These are phyloP conservation scores for Adelphocoris suturalis DNA, from an alignment of 2,888 invertebrate species.

Conservation along the genomic window DNA sequence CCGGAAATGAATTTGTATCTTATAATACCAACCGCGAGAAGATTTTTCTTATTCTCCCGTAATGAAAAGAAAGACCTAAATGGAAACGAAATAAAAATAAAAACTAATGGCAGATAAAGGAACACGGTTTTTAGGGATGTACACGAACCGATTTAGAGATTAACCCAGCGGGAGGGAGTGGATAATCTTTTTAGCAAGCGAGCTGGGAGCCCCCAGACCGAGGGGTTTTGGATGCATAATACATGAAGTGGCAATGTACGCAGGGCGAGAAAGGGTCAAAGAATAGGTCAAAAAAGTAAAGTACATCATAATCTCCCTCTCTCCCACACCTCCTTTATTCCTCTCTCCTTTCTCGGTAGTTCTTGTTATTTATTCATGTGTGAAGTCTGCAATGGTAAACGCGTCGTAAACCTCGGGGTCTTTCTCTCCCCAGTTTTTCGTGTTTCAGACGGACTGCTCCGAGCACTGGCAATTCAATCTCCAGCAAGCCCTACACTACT, in stretches of 20 bases:
- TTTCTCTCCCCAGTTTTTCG: conserved; percentile 13
- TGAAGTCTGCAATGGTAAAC: conserved; percentile 61
- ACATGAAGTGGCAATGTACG: conserved; percentile 60
- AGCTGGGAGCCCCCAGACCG: neutral
- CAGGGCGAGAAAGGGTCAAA: conserved; percentile 46
- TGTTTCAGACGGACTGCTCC: neutral
- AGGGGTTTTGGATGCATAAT: conserved; percentile 38
- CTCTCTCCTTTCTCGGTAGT: neutral
- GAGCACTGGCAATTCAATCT: conserved; percentile 11
- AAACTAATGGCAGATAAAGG: conserved; percentile 30
- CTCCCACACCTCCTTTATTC: no score
- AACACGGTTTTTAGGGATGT: conserved; percentile 7
- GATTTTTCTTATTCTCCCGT: neutral
- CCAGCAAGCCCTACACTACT: neutral
- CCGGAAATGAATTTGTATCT: no score
- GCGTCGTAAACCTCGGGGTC: conserved; percentile 55
- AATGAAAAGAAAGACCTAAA: neutral
- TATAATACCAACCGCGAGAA: no score
- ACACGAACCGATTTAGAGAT: conserved; percentile 44
- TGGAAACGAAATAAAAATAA: neutral
- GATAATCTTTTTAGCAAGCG: conserved; percentile 50
- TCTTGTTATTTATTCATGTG: conserved; percentile 59
- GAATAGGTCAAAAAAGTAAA: conserved; percentile 58
- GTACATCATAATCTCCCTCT: conserved; percentile 57
- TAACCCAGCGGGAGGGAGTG: conserved; percentile 7